A percentile compares a stretch with the other conserved stretches of the same genome.
Evolutionary conservation across 2,113 vertebrate genomes (phyloP).

Genomic region (Micromys minutus): DNA sequence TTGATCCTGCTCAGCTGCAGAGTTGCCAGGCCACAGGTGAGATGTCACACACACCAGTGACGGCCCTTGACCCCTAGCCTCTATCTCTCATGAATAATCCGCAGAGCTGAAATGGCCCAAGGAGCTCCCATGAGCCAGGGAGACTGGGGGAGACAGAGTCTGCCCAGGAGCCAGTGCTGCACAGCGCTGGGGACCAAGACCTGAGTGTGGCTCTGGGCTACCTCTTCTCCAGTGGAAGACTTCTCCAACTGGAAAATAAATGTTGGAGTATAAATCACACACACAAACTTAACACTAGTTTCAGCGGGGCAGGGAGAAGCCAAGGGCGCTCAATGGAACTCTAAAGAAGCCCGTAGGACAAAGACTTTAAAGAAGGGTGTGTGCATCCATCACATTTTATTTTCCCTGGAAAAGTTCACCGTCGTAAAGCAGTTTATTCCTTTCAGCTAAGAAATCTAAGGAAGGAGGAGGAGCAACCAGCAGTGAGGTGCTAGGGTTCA

Average conservation of each 20-base stretch:
- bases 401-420: constrained; percentile 54
- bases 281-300: neutral
- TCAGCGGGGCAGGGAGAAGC: neutral
- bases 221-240: neutral
- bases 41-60: neutral
- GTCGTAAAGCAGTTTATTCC: constrained; percentile 60
- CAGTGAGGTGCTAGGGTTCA: neutral
- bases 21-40: neutral
- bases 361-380: constrained; percentile 46
- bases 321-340: constrained; percentile 18
- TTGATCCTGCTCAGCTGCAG: neutral
- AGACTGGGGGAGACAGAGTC: too few relatives aligned
- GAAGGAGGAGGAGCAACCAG: constrained; percentile 8
- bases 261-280: neutral
- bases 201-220: too few relatives aligned
- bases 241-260: neutral
- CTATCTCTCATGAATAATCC: neutral
- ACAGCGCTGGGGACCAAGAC: too few relatives aligned
- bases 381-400: constrained; percentile 11
- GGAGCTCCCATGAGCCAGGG: too few relatives aligned
- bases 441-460: constrained; percentile 47
- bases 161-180: too few relatives aligned
- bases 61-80: neutral
- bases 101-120: neutral
- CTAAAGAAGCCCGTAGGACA: constrained; percentile 46